Evolutionary conservation across 2,797 vertebrate genomes (phyloP), one percentile per base, ranked within the genome.

Genomic region (Chromis chromis): DNA sequence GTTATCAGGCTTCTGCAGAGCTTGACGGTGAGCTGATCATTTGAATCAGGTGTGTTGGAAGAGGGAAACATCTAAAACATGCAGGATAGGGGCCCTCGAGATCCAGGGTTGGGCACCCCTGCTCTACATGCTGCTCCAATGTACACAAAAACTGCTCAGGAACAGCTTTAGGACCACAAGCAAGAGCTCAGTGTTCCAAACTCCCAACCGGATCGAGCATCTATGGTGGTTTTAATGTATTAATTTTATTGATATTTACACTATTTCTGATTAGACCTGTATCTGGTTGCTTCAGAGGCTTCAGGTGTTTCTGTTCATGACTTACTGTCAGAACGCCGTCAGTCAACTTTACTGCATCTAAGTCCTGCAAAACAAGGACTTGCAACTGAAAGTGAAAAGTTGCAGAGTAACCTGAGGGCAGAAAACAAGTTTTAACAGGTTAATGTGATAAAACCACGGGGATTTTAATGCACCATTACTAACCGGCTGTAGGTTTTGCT

Each of bases 401-500:
- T 59, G 31, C 4, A 21, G 1, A 33, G n/a, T 39, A 53, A 31
- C 39, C 8, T 0, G 17, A 53, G 9, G 24, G 36, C 40, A 55
- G 4, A 9, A 31, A 31, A 8, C 31, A 31, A 8, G 9, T 6
- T 31, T 8, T 31, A 7, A 52, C 57, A 49, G 1, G 19, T 6
- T 0, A 22, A 13, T 17, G 16, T 17, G 17, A 49, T 14, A 1
- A 19, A 53, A 44, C 13, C 4, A 6, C 7, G 14, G 17, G 3
- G 21, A 36, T 72, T n/a, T 33, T 36, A 56, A 49, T 8, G 4
- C n/a, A 19, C 16, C 1, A 1, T 1, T 1, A 6, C 14, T 7
- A 46, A 33, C 4, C 10, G 2, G 12, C 40, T 65, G 10, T 78
- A 65, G 4, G 88, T 93, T 93, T 91, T 31, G 46, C 3, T 91